phyloP scores from a whole-genome alignment of 2,888 invertebrate genomes.

The Dicyrtoma fusca region DNA sequence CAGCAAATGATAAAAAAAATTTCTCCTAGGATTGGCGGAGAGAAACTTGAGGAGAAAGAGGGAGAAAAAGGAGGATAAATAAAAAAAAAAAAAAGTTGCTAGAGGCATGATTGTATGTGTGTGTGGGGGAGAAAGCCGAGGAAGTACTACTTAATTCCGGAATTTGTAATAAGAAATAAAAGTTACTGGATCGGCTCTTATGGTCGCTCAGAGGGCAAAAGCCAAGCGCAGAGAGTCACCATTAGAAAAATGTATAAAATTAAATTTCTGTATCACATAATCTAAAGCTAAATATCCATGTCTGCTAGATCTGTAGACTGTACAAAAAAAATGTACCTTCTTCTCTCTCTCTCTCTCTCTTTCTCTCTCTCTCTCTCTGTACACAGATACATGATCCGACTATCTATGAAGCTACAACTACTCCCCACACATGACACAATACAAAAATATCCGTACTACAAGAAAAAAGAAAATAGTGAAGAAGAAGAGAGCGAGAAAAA shows the following conservation, averaged over 20 bases:
- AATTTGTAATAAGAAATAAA: slow-evolving; percentile 4
- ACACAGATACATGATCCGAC: no score
- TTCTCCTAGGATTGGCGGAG: neutral
- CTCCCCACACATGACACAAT: neutral
- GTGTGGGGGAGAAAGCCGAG: neutral
- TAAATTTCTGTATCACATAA: neutral
- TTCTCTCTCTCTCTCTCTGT: no score
- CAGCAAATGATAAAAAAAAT: neutral
- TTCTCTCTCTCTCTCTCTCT: no score
- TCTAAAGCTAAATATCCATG: neutral
- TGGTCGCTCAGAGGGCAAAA: slow-evolving; percentile 4
- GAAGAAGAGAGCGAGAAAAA: neutral
- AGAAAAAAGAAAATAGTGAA: no score
- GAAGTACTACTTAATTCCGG: slow-evolving; percentile 7
- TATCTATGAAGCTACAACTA: no score
- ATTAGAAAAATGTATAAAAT: neutral
- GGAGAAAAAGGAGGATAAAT: no score
- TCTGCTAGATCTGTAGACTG: no score
- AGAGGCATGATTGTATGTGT: no score
- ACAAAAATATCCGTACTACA: no score
- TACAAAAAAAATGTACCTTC: no score
- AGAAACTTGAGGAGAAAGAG: no score
- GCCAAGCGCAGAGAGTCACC: neutral
- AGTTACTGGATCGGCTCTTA: neutral
- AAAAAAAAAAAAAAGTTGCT: neutral